A percentile compares a stretch with the other conserved stretches of the same genome.
These are phyloP conservation scores for Dinomys branickii DNA, from an alignment of 2,113 vertebrate genomes.

Conservation along the genomic window DNA sequence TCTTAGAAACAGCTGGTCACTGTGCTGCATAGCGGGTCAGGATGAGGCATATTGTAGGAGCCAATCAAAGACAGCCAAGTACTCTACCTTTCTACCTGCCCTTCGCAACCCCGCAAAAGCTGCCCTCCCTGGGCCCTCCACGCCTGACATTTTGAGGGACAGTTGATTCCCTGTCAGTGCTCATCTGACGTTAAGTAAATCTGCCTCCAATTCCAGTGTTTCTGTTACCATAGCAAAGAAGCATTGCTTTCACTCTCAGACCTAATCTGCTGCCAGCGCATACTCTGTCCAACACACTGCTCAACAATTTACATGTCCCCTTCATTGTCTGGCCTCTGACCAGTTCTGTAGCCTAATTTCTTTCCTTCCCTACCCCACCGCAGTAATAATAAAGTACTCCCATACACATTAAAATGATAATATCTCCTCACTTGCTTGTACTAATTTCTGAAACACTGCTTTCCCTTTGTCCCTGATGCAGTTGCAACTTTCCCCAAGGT, in stretches of 20 bases:
- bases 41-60: background rate
- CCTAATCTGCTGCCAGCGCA: constrained; percentile 6
- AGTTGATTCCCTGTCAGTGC: background rate
- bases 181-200: background rate
- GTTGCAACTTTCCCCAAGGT: background rate
- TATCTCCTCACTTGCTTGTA: constrained; percentile 39
- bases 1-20: background rate
- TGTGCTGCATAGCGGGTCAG: background rate
- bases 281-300: background rate
- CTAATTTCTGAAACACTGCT: background rate
- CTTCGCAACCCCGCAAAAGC: background rate
- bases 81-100: background rate
- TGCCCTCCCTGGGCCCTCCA: background rate
- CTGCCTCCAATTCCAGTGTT: background rate
- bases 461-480: background rate
- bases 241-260: constrained; percentile 24
- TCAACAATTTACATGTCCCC: background rate
- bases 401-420: background rate
- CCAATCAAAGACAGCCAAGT: background rate
- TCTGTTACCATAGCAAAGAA: background rate
- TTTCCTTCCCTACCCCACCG: background rate
- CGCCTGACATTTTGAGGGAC: background rate
- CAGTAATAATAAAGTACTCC: background rate
- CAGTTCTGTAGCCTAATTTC: constrained; percentile 21
- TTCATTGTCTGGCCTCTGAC: constrained; percentile 4